Evolutionary conservation across 2,797 vertebrate genomes (phyloP).

Genomic region (Hypotaenidia philippensis): DNA sequence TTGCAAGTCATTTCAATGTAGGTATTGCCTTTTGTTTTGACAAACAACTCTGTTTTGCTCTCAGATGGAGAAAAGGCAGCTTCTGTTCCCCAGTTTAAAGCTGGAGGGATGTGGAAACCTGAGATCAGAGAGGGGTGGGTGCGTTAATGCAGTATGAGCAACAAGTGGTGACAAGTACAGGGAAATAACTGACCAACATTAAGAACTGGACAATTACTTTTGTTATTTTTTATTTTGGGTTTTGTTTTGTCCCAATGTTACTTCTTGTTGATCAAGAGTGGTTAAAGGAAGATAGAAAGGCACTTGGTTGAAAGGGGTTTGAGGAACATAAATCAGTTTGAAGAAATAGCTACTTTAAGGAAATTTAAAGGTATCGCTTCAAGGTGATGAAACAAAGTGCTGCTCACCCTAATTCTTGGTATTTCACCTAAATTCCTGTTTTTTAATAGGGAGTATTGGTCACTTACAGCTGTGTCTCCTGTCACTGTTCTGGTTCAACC

Average conservation of each 20-base stretch:
- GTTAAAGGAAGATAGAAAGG: not conserved
- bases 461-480: not conserved
- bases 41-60: not conserved
- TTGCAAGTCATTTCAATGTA: not conserved
- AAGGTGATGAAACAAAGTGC: not conserved
- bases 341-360: not conserved
- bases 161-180: not conserved
- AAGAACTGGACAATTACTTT: not conserved
- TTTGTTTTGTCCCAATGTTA: not conserved
- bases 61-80: not conserved
- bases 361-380: not conserved
- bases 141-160: not conserved
- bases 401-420: too few species aligned
- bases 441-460: rapidly evolving
- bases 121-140: not conserved
- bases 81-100: not conserved
- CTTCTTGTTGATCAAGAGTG: not conserved
- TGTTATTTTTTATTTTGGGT: too few species aligned
- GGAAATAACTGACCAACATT: not conserved
- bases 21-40: not conserved
- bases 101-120: not conserved
- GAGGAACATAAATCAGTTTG: not conserved
- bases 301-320: not conserved
- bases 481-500: too few species aligned
- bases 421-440: not conserved